Evolutionary conservation across 2,113 vertebrate species (phyloP).

Genomic region (Macheiramphus alcinus): DNA sequence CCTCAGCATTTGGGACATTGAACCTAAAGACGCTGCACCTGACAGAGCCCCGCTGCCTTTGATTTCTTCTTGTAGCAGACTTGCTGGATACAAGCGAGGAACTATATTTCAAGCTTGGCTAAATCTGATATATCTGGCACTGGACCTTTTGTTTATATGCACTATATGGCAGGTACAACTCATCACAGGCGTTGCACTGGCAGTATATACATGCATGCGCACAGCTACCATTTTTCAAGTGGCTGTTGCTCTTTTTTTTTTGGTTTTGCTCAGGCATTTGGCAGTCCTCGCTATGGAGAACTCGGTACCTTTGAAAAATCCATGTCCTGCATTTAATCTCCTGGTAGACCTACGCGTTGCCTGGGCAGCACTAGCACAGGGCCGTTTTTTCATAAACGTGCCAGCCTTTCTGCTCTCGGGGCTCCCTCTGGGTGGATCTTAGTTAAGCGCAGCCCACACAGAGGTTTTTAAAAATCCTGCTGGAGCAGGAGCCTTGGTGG

Average conservation of each 20-base stretch:
- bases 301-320: background rate
- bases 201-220: fast-evolving
- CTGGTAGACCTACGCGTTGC: background rate
- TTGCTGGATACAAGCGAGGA: fast-evolving
- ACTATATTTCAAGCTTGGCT: background rate
- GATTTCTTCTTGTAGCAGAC: background rate
- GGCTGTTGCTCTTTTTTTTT: too few relatives aligned
- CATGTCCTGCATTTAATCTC: background rate
- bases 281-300: background rate
- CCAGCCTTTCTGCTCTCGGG: background rate
- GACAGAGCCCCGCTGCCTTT: background rate
- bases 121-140: background rate
- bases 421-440: background rate
- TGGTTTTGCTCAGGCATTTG: background rate
- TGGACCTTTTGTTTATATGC: background rate
- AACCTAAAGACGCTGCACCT: background rate
- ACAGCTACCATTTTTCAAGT: background rate
- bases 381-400: fast-evolving
- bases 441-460: background rate
- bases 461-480: background rate
- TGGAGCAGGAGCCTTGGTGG: background rate
- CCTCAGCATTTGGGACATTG: fast-evolving
- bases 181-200: fast-evolving
- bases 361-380: background rate
- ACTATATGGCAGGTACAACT: background rate